A percentile compares a stretch with the other conserved stretches of the same genome.
These are phyloP conservation scores for Monoplex corrugatus DNA, from an alignment of 2,888 invertebrate genomes.

Conservation along the genomic window DNA sequence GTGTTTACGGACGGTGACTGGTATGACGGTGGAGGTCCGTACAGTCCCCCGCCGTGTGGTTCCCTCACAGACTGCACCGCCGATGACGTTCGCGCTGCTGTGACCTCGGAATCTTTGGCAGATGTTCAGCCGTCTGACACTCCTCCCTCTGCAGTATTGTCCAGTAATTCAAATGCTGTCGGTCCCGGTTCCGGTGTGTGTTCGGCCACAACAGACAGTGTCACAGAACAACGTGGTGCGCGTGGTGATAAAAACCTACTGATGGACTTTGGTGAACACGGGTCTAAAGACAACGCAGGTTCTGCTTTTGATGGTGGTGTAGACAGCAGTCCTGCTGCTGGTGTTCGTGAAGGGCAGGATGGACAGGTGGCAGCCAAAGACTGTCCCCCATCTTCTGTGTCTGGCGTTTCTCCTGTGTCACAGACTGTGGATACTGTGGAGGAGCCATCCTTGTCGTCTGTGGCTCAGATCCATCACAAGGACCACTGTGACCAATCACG, in stretches of 20 bases:
- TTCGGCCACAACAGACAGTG: background rate
- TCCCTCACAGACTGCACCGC: background rate
- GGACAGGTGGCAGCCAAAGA: background rate
- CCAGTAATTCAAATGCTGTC: background rate
- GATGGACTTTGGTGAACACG: background rate
- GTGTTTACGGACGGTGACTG: background rate
- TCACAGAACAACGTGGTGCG: background rate
- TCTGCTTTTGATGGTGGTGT: background rate
- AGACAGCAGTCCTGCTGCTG: background rate
- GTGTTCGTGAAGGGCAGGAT: background rate
- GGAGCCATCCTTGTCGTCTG: background rate
- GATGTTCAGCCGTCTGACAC: background rate
- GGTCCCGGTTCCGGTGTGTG: background rate
- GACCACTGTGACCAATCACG: background rate
- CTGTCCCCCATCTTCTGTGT: too few species aligned
- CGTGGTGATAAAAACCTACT: background rate
- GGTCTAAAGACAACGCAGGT: background rate
- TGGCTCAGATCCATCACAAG: too few species aligned
- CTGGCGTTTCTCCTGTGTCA: background rate
- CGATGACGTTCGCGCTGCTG: background rate
- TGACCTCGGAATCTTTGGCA: background rate
- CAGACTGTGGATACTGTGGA: background rate
- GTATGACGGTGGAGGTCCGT: background rate
- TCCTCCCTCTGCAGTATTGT: background rate
- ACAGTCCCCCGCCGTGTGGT: background rate